Evolutionary conservation across 2,888 invertebrate genomes (phyloP).

Genomic region (Heliconius aoede): DNA sequence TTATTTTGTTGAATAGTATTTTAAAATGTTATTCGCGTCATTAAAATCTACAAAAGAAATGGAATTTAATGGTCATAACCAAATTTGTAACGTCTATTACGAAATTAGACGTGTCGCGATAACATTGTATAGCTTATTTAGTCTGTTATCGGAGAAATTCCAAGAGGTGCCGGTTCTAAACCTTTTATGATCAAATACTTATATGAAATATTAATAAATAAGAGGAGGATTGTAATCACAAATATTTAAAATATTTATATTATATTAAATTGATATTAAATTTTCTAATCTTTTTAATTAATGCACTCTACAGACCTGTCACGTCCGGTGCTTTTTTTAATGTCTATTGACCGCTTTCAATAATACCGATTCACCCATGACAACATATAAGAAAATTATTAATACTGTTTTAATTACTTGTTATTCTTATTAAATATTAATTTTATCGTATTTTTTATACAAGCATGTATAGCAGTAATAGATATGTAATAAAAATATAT

Average conservation of each 20-base stretch:
- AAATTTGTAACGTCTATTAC: slow-evolving; percentile 1
- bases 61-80: not conserved
- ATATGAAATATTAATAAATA: not conserved
- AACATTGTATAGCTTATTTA: not conserved
- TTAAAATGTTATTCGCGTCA: not conserved
- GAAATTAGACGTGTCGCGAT: not conserved
- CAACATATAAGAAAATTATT: no score
- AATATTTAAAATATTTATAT: no score
- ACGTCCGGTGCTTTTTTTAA: no score
- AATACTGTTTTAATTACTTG: no score
- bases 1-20: not conserved
- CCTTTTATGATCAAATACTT: not conserved
- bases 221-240: no score
- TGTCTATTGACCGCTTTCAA: no score
- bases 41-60: not conserved
- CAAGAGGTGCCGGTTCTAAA: not conserved
- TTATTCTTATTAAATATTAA: no score
- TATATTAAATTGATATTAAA: no score
- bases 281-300: no score
- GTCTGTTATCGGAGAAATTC: no score
- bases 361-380: no score
- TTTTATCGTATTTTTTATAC: not conserved
- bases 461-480: not conserved
- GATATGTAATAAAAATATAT: slow-evolving; percentile 3
- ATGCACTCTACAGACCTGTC: no score